Conservation (phyloP, 2,113 vertebrate species). For the Pterocles gutturalis region DNA sequence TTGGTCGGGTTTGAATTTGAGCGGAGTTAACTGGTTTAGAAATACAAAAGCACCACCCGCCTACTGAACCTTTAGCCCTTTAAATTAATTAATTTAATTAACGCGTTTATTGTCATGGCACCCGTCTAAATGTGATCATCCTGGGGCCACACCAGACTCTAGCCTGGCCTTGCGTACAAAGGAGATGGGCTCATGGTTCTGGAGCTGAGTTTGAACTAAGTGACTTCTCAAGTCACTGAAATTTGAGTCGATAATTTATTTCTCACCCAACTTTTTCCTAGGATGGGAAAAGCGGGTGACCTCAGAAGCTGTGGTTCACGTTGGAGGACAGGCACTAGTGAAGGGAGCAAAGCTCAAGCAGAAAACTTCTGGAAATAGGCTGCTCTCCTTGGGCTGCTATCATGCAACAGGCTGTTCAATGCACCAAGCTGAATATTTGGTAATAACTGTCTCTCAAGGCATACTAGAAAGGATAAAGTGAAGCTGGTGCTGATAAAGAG, state of each 20-base stretch:
- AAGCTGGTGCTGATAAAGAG: neutral
- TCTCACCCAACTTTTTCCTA: neutral
- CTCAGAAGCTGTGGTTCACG: neutral
- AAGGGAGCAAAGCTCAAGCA: neutral
- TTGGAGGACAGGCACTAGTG: neutral
- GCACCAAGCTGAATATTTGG: neutral
- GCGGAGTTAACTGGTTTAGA: conserved; percentile 65
- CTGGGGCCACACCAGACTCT: conserved; percentile 20
- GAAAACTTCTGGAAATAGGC: neutral
- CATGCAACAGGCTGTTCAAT: neutral
- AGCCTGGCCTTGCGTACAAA: conserved; percentile 25
- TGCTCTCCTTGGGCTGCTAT: neutral
- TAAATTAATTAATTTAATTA: conserved; percentile 76
- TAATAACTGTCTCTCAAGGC: neutral
- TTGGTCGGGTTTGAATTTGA: conserved; percentile 68
- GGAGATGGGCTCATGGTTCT: neutral
- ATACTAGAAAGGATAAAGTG: neutral
- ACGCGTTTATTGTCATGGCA: conserved; percentile 60
- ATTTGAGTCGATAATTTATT: neutral
- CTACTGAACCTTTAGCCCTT: conserved; percentile 74
- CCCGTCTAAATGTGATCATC: conserved; percentile 55
- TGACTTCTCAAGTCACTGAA: neutral
- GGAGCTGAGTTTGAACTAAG: neutral
- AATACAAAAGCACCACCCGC: conserved; percentile 71
- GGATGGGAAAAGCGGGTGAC: neutral